Base-by-base conservation (phyloP, 2,797 vertebrate species). In the Morus bassanus region DNA sequence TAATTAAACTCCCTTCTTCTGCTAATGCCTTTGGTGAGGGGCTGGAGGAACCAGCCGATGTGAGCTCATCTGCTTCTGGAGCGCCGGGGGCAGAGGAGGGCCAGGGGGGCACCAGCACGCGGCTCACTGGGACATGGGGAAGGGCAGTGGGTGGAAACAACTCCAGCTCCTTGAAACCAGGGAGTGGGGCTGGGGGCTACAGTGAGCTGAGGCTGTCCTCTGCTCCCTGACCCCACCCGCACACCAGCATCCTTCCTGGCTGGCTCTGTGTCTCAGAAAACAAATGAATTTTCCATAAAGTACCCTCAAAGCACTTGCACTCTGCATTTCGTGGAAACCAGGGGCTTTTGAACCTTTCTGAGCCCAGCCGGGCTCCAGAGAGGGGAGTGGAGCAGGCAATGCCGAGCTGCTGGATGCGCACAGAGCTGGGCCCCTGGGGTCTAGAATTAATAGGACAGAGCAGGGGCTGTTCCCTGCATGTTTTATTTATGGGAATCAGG, bases 401-500 rank as follows among this genome's bases (percentile, higher is more conserved):
- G 50, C 76, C 2, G 67, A 88, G 64, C 88, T 79, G 96, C 93
- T 89, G 89, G 70, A 84, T 69, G 89, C 82, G 89, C 93, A 63
- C 77, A 41, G 78, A 89, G 90, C 93, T 5, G 18, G 82, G 93
- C 97, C 96, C 79, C 96, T 95, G 89, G 95, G 95, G 95, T 95
- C 85, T 92, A 73, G 95, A 95, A 96, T 97, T 96, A 97, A 94
- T 97, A 95, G 96, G 96, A 94, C 94, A 82, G 95, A 95, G 94
- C 92, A 92, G 91, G 96, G 95, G 96, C 95, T 94, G 95, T 91
- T 97, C 97, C 97, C 94, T 84, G 86, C 68, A 46, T 95, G 95
- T 87, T 97, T 97, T 96, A 97, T 97, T 97, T 97, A 97, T 97
- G 95, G 96, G 96, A 97, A 97, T 95, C 86, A 96, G 93, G 90